Evolutionary conservation across 1,140 invertebrate genomes (phyloP).

Genomic region (Ectropis grisescens): DNA sequence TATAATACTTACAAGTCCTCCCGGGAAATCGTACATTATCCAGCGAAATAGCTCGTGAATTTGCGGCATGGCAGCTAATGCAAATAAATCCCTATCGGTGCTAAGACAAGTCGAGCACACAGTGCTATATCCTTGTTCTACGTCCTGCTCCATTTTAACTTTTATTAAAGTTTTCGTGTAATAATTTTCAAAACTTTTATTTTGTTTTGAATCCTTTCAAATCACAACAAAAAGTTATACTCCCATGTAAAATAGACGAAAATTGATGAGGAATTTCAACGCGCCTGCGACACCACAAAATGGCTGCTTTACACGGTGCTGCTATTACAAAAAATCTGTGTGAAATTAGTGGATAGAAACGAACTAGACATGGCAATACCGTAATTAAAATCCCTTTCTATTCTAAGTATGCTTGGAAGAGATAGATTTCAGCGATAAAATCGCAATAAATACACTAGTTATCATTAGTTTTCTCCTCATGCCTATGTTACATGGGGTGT

Average conservation of each 20-base stretch:
- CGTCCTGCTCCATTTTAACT: slow-evolving; percentile 47
- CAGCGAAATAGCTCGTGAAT: slow-evolving; percentile 43
- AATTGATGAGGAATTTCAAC: slow-evolving; percentile 42
- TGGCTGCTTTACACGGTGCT: slow-evolving; percentile 55
- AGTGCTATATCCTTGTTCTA: slow-evolving; percentile 32
- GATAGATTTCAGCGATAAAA: too few species aligned
- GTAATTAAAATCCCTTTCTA: too few species aligned
- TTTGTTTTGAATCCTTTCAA: slow-evolving; percentile 29
- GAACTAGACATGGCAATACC: too few species aligned
- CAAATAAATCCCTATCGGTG: slow-evolving; percentile 42
- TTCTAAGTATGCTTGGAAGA: too few species aligned
- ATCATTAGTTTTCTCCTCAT: too few species aligned
- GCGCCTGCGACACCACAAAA: slow-evolving; percentile 61
- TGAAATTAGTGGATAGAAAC: too few species aligned
- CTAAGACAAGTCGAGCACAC: slow-evolving; percentile 50
- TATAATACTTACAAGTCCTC: slow-evolving; percentile 48
- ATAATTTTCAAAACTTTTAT: slow-evolving; percentile 16
- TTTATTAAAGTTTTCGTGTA: slow-evolving; percentile 7
- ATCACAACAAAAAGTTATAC: slow-evolving; percentile 67
- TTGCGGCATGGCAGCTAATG: slow-evolving; percentile 27
- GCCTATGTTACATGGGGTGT: too few species aligned
- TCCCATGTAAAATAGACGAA: slow-evolving; percentile 68
- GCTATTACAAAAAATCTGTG: slow-evolving; percentile 15
- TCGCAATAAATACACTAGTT: too few species aligned
- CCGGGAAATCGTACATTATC: slow-evolving; percentile 50